Percentiles rank a stretch among this genome's conserved stretches.
These are phyloP conservation scores for Sebastes jordani DNA, from an alignment of 2,797 vertebrate genomes.

Conservation along the genomic window DNA sequence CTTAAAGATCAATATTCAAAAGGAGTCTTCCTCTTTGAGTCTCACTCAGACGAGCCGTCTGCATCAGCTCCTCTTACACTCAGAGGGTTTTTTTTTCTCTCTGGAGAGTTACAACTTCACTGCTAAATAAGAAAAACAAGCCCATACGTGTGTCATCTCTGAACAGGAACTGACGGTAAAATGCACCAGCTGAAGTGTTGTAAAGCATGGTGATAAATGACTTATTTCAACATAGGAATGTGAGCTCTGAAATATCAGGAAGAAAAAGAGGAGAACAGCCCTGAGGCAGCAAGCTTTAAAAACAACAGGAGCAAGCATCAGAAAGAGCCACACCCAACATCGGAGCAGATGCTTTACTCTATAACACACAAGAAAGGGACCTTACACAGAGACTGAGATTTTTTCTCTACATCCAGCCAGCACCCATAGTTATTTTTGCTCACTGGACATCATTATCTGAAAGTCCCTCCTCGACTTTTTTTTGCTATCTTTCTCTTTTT, in stretches of 20 bases:
- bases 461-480: neutral
- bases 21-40: neutral
- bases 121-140: conserved; percentile 59
- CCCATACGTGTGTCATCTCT: conserved; percentile 13
- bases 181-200: neutral
- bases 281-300: conserved; percentile 25
- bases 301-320: conserved; percentile 16
- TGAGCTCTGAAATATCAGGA: conserved; percentile 18
- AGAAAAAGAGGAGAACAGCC: neutral
- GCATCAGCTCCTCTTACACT: conserved; percentile 29
- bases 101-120: conserved; percentile 23
- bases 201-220: neutral
- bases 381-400: neutral
- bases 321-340: conserved; percentile 61
- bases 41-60: neutral
- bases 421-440: neutral
- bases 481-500: neutral
- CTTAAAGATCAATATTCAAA: neutral
- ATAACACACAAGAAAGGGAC: neutral
- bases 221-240: conserved; percentile 54
- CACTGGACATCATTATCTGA: neutral
- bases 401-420: neutral
- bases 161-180: conserved; percentile 38
- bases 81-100: neutral
- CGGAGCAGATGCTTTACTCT: conserved; percentile 32